Conservation (phyloP, 2,113 vertebrate genomes). For the Sorex araneus region DNA sequence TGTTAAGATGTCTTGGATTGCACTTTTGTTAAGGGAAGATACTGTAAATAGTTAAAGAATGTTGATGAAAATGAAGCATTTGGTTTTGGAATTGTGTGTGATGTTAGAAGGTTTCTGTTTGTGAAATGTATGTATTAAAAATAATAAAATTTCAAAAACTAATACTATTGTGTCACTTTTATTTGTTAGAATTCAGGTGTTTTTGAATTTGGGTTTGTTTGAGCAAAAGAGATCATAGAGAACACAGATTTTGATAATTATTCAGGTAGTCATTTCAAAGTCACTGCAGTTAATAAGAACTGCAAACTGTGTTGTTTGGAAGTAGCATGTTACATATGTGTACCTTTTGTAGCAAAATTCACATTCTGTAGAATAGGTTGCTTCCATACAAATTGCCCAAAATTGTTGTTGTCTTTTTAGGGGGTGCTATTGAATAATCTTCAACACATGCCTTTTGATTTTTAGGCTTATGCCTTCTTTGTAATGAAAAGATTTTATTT, state of each 20-base stretch:
- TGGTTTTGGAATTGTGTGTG: slow-evolving; percentile 88
- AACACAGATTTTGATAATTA: slow-evolving; percentile 4
- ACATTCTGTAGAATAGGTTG: not conserved
- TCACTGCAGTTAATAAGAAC: not conserved
- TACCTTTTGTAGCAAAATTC: not conserved
- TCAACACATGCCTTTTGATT: slow-evolving; percentile 37
- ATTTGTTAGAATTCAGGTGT: not conserved
- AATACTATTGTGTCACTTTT: slow-evolving; percentile 61
- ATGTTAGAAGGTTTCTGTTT: slow-evolving; percentile 89
- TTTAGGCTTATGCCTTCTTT: not conserved
- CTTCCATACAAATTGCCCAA: not conserved
- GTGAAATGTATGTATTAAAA: slow-evolving; percentile 91
- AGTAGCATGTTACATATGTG: not conserved
- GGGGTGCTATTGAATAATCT: not conserved
- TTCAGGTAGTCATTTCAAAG: slow-evolving; percentile 11
- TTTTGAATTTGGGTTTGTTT: slow-evolving; percentile 41
- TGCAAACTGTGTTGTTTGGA: not conserved
- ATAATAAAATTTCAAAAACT: slow-evolving; percentile 88
- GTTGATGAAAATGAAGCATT: slow-evolving; percentile 88
- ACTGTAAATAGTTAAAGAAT: slow-evolving; percentile 91
- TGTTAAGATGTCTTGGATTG: slow-evolving; percentile 88
- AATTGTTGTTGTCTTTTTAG: slow-evolving; percentile 42
- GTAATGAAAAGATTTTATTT: slow-evolving; percentile 36
- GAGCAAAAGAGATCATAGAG: slow-evolving; percentile 24
- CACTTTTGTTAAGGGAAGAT: slow-evolving; percentile 90